A percentile compares a stretch with the other conserved stretches of the same genome.
Evolutionary conservation across 2,797 vertebrate species (phyloP).

Genomic region (Phaenicophaeus curvirostris): DNA sequence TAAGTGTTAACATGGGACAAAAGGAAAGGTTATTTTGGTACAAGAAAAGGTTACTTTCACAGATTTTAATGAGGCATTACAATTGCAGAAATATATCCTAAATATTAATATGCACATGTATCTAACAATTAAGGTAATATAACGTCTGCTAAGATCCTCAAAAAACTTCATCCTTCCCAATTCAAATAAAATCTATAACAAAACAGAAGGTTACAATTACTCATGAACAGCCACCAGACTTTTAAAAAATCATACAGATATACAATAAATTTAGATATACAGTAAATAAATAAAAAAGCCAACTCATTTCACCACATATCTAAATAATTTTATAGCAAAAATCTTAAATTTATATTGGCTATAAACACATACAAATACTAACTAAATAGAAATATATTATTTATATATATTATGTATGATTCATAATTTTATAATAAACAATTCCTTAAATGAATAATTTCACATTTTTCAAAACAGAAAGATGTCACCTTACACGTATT

Average conservation of each 20-base stretch:
- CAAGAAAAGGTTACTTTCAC: background rate
- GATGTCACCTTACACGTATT: slow-evolving; percentile 82
- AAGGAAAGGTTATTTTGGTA: background rate
- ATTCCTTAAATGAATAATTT: background rate
- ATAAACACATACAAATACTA: background rate
- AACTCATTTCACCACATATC: background rate
- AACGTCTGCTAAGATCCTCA: background rate
- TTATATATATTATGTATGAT: background rate
- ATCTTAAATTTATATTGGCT: background rate
- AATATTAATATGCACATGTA: background rate
- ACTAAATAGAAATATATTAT: background rate
- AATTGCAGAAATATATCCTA: background rate
- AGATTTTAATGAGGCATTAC: background rate
- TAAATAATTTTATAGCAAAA: background rate
- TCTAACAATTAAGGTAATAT: background rate
- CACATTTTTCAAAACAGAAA: background rate
- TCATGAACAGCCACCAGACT: background rate
- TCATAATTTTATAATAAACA: background rate
- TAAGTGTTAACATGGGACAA: background rate
- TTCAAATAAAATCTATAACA: background rate
- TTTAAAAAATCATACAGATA: background rate
- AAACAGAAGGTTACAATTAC: background rate
- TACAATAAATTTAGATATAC: background rate
- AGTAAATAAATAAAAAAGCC: background rate
- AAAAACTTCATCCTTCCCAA: background rate